phyloP scores from a whole-genome alignment of 2,113 vertebrate species.

The Odocoileus virginianus region DNA sequence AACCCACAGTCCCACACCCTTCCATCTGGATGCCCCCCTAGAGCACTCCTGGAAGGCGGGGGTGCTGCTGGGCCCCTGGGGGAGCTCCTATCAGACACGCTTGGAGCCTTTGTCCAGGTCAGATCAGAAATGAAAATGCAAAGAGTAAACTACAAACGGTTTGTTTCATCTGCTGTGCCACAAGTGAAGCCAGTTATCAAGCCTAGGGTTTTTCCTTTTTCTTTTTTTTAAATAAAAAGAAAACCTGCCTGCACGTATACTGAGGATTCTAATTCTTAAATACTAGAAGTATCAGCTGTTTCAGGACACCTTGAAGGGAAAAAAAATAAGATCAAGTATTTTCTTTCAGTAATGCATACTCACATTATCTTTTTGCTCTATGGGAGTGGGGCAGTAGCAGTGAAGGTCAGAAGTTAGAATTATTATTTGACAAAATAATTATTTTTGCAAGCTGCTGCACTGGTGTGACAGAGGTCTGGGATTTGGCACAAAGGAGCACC shows the following conservation, averaged over 20 bases:
- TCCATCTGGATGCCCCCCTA: neutral
- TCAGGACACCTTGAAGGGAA: neutral
- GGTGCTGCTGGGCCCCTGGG: neutral
- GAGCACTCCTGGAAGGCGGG: neutral
- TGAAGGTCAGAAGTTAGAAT: slow-evolving; percentile 40
- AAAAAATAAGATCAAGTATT: neutral
- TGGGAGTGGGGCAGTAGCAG: neutral
- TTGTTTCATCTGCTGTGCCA: neutral
- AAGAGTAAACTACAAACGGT: neutral
- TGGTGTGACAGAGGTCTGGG: slow-evolving; percentile 70
- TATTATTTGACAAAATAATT: slow-evolving; percentile 75
- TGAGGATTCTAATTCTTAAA: neutral
- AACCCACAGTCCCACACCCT: neutral
- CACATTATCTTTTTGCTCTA: neutral
- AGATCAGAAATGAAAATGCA: neutral
- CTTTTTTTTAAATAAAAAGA: neutral
- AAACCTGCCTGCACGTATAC: neutral
- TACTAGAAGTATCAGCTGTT: slow-evolving; percentile 29
- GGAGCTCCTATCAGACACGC: neutral
- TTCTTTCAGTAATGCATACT: slow-evolving; percentile 16
- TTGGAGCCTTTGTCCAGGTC: neutral
- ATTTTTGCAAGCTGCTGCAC: slow-evolving; percentile 79
- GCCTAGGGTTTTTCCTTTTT: neutral
- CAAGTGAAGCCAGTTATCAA: neutral
- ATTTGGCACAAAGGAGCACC: slow-evolving; percentile 72